Evolutionary conservation across 2,797 vertebrate species (phyloP), one percentile per base, ranked within the genome.

Genomic region (Pangasius djambal): DNA sequence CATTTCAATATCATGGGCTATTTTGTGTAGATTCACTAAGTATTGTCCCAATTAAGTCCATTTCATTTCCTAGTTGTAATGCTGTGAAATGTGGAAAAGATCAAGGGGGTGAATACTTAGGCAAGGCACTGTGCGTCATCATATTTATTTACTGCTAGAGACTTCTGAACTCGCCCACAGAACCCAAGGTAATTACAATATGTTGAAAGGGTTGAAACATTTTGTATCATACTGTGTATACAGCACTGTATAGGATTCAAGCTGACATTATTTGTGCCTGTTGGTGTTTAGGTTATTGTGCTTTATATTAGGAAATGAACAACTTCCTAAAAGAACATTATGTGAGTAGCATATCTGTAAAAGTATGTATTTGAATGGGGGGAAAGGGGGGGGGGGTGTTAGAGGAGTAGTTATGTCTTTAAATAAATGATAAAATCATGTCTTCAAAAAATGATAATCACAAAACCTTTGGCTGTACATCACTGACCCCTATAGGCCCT

Each of bases 381-480:
- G 37, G 37, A n/a, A n/a, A n/a, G n/a, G n/a, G n/a, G n/a, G n/a
- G n/a, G n/a, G n/a, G 37, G 37, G 37, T 1, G 2, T 37, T 1
- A 37, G 37, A 37, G 37, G 37, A 40, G 37, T 44, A 44, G 44
- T 44, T 44, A 44, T 44, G 44, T 44, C 44, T 44, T 44, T 44
- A 44, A 44, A 44, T 6, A 44, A 44, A 44, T 44, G 5, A 44
- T 44, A 44, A 44, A 44, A 44, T 44, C 44, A 44, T 44, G 44
- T 44, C 44, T 44, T 44, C 44, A 74, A n/a, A 55, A 6, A 31
- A 1, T 79, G n/a, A 16, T 3, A 6, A 48, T 52, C 48, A 48
- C 6, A 52, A 85, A 50, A 6, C 7, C n/a, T 67, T 31, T 50
- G 59, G 44, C 63, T 84, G 83, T 69, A 84, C 83, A 85, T 85